These are phyloP conservation scores for Gambelia wislizenii DNA, from an alignment of 2,797 vertebrate species.

Conservation along the genomic window DNA sequence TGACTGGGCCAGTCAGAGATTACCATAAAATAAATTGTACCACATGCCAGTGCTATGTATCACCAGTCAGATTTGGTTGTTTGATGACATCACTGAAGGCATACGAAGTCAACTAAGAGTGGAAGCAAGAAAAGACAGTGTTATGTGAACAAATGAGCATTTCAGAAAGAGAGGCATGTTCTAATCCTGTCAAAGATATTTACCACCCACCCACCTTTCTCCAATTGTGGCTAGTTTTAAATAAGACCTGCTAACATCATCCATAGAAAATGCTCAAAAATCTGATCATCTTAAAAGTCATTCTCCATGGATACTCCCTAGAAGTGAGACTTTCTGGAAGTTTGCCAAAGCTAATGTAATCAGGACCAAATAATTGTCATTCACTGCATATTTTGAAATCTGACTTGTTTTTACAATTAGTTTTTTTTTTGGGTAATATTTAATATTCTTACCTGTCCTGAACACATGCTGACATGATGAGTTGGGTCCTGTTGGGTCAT, in stretches of 20 bases:
- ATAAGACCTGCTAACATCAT: neutral
- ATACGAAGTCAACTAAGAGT: neutral
- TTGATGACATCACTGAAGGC: neutral
- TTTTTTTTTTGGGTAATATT: neutral
- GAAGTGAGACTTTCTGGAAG: neutral
- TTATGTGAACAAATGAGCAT: neutral
- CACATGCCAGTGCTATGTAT: neutral
- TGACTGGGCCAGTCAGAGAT: neutral
- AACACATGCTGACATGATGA: neutral
- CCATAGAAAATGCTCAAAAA: neutral
- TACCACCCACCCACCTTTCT: neutral
- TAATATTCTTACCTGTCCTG: neutral
- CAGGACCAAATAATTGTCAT: neutral
- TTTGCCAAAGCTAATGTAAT: neutral
- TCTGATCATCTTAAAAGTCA: neutral
- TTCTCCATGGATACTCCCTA: neutral
- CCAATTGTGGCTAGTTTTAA: neutral
- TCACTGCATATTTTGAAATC: too few relatives aligned
- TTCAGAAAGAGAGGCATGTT: neutral
- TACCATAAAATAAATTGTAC: neutral
- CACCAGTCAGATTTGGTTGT: neutral
- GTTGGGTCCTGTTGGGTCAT: too few relatives aligned
- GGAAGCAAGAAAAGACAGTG: neutral
- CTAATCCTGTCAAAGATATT: neutral
- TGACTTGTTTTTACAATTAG: too few relatives aligned